Evolutionary conservation across 2,888 invertebrate species (phyloP).

Genomic region (Eucera pruinosa): DNA sequence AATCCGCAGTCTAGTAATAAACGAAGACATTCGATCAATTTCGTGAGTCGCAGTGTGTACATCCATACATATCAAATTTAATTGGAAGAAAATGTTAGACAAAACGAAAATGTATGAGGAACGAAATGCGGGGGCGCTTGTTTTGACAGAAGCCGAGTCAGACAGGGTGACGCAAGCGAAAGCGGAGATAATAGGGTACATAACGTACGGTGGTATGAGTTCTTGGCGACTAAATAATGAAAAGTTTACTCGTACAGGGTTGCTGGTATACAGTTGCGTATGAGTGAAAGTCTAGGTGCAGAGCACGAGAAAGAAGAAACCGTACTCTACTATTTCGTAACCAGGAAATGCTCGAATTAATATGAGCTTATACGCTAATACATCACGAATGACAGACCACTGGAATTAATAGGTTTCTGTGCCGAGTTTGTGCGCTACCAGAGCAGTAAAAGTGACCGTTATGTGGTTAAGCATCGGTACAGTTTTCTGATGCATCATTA

Average conservation of each 20-base stretch:
- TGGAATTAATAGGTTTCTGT: slow-evolving; percentile 15
- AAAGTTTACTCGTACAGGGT: slow-evolving; percentile 5
- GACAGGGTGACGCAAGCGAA: slow-evolving; percentile 2
- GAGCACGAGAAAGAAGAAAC: slow-evolving; percentile 11
- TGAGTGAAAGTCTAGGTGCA: slow-evolving; percentile 1
- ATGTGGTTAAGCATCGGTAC: background rate
- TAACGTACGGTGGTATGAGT: background rate
- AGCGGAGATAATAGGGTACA: slow-evolving; percentile 11
- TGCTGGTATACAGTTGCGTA: background rate
- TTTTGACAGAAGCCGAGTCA: slow-evolving; percentile 15
- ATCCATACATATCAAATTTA: too few species aligned
- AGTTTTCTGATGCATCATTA: background rate
- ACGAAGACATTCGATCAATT: too few species aligned
- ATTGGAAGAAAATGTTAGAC: too few species aligned
- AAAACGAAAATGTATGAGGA: background rate
- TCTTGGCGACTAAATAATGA: slow-evolving; percentile 18
- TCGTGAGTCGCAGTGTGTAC: too few species aligned
- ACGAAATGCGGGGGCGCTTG: background rate
- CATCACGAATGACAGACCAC: slow-evolving; percentile 9
- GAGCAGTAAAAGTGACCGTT: background rate
- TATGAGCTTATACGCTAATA: slow-evolving; percentile 19
- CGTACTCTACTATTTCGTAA: slow-evolving; percentile 11
- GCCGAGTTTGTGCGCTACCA: background rate
- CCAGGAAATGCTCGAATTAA: slow-evolving; percentile 22
- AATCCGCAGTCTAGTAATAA: too few species aligned